These are phyloP conservation scores for Junonia oenone DNA, from an alignment of 2,888 invertebrate genomes.

Conservation along the genomic window DNA sequence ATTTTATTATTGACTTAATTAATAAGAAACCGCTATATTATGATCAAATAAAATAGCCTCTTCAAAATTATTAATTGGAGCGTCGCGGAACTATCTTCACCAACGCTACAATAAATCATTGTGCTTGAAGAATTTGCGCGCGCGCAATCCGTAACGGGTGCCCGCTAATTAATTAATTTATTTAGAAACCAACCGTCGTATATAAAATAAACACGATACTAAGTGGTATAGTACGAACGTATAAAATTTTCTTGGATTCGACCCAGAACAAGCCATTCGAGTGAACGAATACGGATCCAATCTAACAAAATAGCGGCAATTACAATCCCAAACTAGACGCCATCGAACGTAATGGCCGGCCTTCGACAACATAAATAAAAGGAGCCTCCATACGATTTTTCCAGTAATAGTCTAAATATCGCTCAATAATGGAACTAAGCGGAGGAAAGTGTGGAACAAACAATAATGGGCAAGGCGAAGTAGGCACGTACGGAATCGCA, in stretches of 20 bases:
- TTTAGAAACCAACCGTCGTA: slow-evolving; percentile 30
- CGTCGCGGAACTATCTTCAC: slow-evolving; percentile 34
- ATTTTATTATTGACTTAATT: background rate
- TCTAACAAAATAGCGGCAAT: slow-evolving; percentile 67
- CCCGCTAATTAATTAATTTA: slow-evolving; percentile 43
- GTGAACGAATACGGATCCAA: slow-evolving; percentile 57
- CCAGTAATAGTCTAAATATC: slow-evolving; percentile 69
- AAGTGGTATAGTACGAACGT: slow-evolving; percentile 8
- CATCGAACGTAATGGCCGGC: slow-evolving; percentile 54
- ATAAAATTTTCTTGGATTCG: slow-evolving; percentile 37
- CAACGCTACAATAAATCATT: slow-evolving; percentile 47
- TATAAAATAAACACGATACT: slow-evolving; percentile 11
- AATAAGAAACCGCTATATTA: slow-evolving; percentile 9
- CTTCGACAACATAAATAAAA: slow-evolving; percentile 66
- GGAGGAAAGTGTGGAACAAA: slow-evolving; percentile 59
- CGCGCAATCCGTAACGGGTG: slow-evolving; percentile 41
- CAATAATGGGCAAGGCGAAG: slow-evolving; percentile 59
- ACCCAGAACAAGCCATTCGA: slow-evolving; percentile 51
- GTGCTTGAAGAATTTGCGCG: slow-evolving; percentile 41
- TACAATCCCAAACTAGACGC: slow-evolving; percentile 63
- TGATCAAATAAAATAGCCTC: slow-evolving; percentile 12
- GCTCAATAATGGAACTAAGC: slow-evolving; percentile 64
- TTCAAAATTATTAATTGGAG: slow-evolving; percentile 31
- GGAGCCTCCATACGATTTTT: slow-evolving; percentile 39
- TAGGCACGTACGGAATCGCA: slow-evolving; percentile 65